Conservation (phyloP, 1,140 invertebrate species). For the Drosophila parabipectinata region DNA sequence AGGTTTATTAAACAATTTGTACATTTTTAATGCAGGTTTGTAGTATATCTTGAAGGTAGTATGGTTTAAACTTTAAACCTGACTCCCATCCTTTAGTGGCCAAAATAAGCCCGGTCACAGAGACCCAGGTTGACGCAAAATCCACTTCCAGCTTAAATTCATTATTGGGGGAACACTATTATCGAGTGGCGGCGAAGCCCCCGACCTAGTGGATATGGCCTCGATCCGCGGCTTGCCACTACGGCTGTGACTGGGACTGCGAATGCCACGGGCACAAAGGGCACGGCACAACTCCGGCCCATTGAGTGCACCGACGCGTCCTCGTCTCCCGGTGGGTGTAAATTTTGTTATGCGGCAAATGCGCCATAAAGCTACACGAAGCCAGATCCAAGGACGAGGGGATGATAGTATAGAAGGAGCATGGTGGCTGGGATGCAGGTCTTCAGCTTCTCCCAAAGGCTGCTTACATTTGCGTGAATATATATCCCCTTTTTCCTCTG, state of each 20-base stretch:
- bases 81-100: slow-evolving; percentile 9
- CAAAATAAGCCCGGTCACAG: slow-evolving; percentile 13
- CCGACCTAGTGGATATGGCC: slow-evolving; percentile 37
- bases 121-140: slow-evolving; percentile 18
- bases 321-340: slow-evolving; percentile 63
- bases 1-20: background rate
- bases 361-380: slow-evolving; percentile 65
- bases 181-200: slow-evolving; percentile 24
- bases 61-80: too few species aligned
- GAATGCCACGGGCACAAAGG: slow-evolving; percentile 31
- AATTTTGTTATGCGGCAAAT: slow-evolving; percentile 78
- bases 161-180: slow-evolving; percentile 32
- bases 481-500: slow-evolving; percentile 22
- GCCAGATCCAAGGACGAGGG: slow-evolving; percentile 1
- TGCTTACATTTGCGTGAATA: slow-evolving; percentile 57
- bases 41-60: too few species aligned
- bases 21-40: too few species aligned
- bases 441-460: slow-evolving; percentile 48
- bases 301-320: slow-evolving; percentile 45
- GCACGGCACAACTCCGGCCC: slow-evolving; percentile 20
- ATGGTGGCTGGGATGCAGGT: slow-evolving; percentile 20
- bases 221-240: slow-evolving; percentile 7
- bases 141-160: slow-evolving; percentile 36
- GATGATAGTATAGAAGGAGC: background rate
- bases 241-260: background rate